A percentile compares a stretch with the other conserved stretches of the same genome.
These are phyloP conservation scores for Chrysochloris asiatica DNA, from an alignment of 2,113 vertebrate species.

Conservation along the genomic window DNA sequence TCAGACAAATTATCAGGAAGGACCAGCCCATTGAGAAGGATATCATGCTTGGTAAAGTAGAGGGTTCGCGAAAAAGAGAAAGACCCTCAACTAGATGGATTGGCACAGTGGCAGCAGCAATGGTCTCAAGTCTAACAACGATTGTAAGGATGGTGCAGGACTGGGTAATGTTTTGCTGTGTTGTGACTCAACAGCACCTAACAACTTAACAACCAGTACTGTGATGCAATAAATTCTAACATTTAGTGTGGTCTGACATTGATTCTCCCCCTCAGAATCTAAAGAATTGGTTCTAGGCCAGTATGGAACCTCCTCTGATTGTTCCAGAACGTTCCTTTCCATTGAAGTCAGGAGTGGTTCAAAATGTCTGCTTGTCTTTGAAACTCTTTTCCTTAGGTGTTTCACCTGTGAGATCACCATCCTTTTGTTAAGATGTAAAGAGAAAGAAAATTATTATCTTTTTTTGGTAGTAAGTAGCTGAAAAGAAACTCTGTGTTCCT, in stretches of 20 bases:
- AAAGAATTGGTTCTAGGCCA: background rate
- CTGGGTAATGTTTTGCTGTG: no score
- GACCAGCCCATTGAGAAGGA: no score
- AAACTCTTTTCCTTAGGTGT: background rate
- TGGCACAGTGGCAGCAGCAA: no score
- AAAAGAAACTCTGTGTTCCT: background rate
- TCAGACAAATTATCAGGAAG: no score
- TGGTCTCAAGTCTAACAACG: no score
- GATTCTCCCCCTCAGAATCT: background rate
- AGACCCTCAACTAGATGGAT: no score
- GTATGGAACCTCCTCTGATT: background rate
- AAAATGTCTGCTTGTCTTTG: background rate
- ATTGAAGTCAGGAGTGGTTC: background rate
- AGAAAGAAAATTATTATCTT: slow-evolving; percentile 13
- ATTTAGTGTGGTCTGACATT: background rate
- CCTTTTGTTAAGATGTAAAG: background rate
- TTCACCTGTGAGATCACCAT: background rate
- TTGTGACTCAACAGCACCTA: no score
- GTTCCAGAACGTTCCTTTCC: background rate
- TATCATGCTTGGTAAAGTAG: no score
- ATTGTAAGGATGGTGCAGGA: no score
- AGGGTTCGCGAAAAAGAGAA: no score
- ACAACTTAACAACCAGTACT: background rate
- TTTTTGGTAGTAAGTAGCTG: background rate
- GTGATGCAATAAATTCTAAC: background rate